Evolutionary conservation across 1,140 invertebrate genomes (phyloP), one percentile per base, ranked within the genome.

Genomic region (Brachionus manjavacas): DNA sequence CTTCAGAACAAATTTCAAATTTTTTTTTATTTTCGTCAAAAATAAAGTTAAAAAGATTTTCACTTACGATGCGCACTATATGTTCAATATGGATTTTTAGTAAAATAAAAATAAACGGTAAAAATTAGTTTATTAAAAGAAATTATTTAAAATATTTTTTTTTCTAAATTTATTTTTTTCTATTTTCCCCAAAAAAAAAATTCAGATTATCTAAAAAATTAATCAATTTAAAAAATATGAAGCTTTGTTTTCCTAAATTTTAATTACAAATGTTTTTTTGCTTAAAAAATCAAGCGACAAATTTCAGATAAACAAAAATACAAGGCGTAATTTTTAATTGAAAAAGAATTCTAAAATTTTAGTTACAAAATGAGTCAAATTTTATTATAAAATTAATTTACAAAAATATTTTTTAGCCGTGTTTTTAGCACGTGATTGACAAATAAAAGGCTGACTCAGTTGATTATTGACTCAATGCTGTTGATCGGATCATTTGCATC

Each of bases 401-500:
- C 46, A 52, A 52, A 52, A n/a, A 14, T 49, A 12, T 52, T 52
- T n/a, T 60, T 60, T 16, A 60, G 9, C 9, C 52, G 16, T 60
- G 16, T 60, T 60, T 25, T 60, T 25, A 60, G 2, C 52, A 60
- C 52, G 52, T 60, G 16, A 60, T 60, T 60, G 52, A 60, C 20
- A 25, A 60, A 20, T 8, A 23, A 14, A 46, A 14, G 1, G 9
- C 16, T 60, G 52, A 68, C n/a, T 72, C 11, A 72, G 20, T 11
- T 72, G 16, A 72, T 39, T 39, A 72, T 46, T 43, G 68, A 72
- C 9, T 72, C 35, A 39, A 72, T 72, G 31, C 31, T 20, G 41
- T 72, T 72, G 6, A 72, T 72, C 7, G 68, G 68, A 39, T 72
- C 68, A 41, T 41, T 72, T 72, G 16, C 35, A 41, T 72, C 68